A percentile compares a stretch with the other conserved stretches of the same genome.
phyloP scores from a whole-genome alignment of 2,888 invertebrate genomes.

The Copidosoma aretas region DNA sequence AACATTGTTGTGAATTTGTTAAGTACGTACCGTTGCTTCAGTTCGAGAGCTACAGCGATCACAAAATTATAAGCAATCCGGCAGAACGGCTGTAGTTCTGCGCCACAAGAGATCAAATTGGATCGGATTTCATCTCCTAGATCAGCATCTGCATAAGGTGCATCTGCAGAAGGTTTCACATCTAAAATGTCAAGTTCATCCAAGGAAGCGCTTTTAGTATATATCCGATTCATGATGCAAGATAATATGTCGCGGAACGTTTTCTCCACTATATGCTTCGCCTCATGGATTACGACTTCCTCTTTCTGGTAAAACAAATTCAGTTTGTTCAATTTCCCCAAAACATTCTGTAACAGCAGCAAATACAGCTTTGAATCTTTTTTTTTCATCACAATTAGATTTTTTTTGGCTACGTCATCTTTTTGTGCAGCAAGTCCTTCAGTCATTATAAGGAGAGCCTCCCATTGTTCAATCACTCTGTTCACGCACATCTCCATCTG shows the following conservation, averaged over 20 bases:
- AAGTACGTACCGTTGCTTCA: not conserved
- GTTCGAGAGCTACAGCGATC: not conserved
- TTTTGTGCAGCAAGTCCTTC: not conserved
- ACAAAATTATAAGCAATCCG: not conserved
- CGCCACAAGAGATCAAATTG: not conserved
- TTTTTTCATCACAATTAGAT: not conserved
- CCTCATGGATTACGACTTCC: not conserved
- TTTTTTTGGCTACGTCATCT: not conserved
- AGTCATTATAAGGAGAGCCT: not conserved
- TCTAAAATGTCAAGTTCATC: not conserved
- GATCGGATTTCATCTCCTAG: constrained; percentile 2
- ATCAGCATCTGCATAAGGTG: not conserved
- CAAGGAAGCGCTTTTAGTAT: not conserved
- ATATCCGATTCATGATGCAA: not conserved
- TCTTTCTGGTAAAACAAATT: not conserved
- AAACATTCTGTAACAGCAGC: not conserved
- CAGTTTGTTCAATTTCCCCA: not conserved
- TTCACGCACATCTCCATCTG: not conserved
- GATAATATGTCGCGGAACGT: not conserved
- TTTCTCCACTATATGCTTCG: not conserved
- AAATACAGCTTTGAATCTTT: not conserved
- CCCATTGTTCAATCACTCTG: not conserved
- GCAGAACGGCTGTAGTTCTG: not conserved
- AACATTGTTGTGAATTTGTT: no score
- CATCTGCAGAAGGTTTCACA: not conserved